A percentile compares a stretch with the other conserved stretches of the same genome.
phyloP scores from a whole-genome alignment of 1,140 invertebrate species.

The Ceratoteleas bidentatus region DNA sequence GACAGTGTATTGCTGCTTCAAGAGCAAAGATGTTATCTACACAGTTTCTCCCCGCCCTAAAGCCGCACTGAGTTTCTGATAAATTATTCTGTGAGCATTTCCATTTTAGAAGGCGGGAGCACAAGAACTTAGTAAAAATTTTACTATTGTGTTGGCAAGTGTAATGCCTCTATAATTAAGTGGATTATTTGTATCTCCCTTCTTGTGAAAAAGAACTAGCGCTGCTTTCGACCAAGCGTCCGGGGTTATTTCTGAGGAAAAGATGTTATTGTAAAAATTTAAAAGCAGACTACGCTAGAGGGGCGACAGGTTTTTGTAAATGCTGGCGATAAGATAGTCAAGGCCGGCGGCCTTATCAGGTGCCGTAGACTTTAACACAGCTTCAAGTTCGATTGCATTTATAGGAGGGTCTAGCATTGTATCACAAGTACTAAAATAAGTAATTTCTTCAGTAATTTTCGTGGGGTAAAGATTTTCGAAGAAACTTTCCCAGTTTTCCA shows the following conservation, averaged over 20 bases:
- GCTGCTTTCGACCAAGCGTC: background rate
- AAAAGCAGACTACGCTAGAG: background rate
- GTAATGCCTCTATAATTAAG: slow-evolving; percentile 4
- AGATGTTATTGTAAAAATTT: background rate
- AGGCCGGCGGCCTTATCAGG: background rate
- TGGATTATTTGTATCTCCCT: background rate
- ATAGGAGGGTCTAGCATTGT: background rate
- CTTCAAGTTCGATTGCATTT: background rate
- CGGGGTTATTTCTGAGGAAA: background rate
- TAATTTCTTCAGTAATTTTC: background rate
- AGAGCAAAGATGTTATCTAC: background rate
- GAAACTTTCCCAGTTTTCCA: background rate
- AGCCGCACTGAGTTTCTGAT: background rate
- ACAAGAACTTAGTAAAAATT: slow-evolving; percentile 1
- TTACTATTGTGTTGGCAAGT: background rate
- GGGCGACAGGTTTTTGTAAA: background rate
- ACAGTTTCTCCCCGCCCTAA: background rate
- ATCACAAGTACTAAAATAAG: background rate
- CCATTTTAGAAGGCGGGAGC: background rate
- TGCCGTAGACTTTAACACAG: background rate
- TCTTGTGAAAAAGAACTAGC: background rate
- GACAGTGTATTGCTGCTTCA: background rate
- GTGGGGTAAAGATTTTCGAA: background rate
- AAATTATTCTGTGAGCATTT: background rate
- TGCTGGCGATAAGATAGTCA: background rate